Percentiles rank a stretch among this genome's conserved stretches.
These are phyloP conservation scores for Hydractinia echinata DNA, from an alignment of 30 jellyfish, hydroid and myxozoan species.

Conservation along the genomic window DNA sequence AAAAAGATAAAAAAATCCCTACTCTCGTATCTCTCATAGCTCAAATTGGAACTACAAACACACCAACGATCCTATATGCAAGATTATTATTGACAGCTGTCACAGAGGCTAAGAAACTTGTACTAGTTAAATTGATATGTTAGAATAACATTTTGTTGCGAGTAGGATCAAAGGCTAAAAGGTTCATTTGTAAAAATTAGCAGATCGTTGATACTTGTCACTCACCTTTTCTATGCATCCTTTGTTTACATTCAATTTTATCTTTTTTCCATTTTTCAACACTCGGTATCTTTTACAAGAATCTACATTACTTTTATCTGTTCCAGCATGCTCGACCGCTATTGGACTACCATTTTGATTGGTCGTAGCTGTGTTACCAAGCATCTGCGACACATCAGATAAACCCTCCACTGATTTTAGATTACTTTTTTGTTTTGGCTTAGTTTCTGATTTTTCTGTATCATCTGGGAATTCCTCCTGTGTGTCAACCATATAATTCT, in stretches of 20 bases:
- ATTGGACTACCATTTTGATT: neutral
- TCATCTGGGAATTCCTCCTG: slow-evolving; percentile 20
- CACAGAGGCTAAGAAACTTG: too few species aligned
- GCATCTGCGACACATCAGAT: neutral
- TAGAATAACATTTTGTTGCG: too few species aligned
- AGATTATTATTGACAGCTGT: too few species aligned
- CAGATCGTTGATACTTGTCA: too few species aligned
- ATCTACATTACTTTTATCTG: neutral
- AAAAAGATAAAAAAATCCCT: too few species aligned
- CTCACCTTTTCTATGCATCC: neutral
- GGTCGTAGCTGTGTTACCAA: neutral
- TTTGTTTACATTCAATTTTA: neutral
- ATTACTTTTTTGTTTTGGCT: neutral
- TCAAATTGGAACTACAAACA: too few species aligned
- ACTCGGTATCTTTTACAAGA: slow-evolving; percentile 3
- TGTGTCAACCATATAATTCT: neutral
- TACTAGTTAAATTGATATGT: too few species aligned
- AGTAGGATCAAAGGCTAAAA: too few species aligned
- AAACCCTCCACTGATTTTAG: neutral
- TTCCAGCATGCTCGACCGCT: slow-evolving; percentile 4
- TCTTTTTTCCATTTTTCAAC: neutral
- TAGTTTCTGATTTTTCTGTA: neutral
- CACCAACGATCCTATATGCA: too few species aligned
- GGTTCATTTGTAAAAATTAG: too few species aligned
- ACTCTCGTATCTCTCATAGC: too few species aligned